These are phyloP conservation scores for Ellobium chinense DNA, from an alignment of 2,888 invertebrate species.

Conservation along the genomic window DNA sequence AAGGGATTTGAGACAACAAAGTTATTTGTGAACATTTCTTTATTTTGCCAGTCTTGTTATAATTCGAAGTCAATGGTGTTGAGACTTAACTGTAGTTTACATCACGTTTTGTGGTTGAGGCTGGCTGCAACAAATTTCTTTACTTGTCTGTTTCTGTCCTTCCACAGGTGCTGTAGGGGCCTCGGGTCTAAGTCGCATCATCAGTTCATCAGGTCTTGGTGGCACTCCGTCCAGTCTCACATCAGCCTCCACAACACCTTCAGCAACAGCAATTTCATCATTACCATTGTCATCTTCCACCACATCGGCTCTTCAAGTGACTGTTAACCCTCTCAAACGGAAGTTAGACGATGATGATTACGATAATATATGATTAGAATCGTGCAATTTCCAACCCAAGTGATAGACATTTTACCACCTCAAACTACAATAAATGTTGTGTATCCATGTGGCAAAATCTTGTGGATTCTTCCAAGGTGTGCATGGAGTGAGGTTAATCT, in stretches of 20 bases:
- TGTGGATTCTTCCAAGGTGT: too few relatives aligned
- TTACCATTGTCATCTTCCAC: neutral
- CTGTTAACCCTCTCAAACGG: conserved; percentile 64
- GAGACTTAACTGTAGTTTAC: too few relatives aligned
- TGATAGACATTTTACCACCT: too few relatives aligned
- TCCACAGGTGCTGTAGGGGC: conserved; percentile 40
- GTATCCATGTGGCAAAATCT: too few relatives aligned
- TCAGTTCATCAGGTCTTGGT: conserved; percentile 1
- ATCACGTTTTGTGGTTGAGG: too few relatives aligned
- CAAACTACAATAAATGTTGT: too few relatives aligned
- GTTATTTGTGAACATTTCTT: too few relatives aligned
- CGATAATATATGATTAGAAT: conserved; percentile 52
- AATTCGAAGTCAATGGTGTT: neutral
- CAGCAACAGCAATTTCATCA: neutral
- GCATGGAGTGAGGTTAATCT: too few relatives aligned
- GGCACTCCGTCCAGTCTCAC: neutral
- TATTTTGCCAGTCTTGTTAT: neutral
- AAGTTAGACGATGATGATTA: conserved; percentile 72
- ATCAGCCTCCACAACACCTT: neutral
- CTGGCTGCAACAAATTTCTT: too few relatives aligned
- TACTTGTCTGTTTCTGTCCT: neutral
- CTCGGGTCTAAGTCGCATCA: conserved; percentile 32
- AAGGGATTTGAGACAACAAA: too few relatives aligned
- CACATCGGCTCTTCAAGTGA: neutral
- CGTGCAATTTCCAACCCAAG: too few relatives aligned